Evolutionary conservation across 2,113 vertebrate genomes (phyloP).

Genomic region (Phocoena sinus): DNA sequence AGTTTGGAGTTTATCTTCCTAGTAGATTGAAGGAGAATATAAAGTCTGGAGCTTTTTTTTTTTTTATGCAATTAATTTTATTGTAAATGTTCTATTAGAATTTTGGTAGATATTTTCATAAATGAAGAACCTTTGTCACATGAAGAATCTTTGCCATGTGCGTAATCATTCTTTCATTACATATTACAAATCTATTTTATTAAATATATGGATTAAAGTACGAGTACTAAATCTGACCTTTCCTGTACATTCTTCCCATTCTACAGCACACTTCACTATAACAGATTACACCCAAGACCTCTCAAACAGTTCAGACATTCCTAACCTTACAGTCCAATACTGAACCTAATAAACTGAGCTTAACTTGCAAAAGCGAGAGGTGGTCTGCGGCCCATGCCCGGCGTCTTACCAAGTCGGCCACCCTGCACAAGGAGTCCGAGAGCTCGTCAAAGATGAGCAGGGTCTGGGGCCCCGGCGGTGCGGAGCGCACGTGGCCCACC

Average conservation of each 20-base stretch:
- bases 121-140: neutral
- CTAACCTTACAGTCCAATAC: neutral
- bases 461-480: slow-evolving; percentile 83
- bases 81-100: neutral
- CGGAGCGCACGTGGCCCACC: slow-evolving; percentile 81
- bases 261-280: neutral
- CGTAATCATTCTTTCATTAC: neutral
- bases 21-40: neutral
- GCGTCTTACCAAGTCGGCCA: slow-evolving; percentile 92
- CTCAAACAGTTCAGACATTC: neutral
- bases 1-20: neutral
- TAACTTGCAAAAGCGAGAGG: neutral
- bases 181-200: neutral
- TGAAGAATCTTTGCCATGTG: neutral
- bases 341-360: neutral
- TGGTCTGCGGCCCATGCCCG: accelerated
- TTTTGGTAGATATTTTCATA: neutral
- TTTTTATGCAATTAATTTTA: neutral
- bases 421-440: slow-evolving; percentile 92
- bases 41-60: neutral
- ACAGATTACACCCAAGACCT: neutral
- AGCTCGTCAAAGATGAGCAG: slow-evolving; percentile 92
- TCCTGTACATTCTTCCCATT: neutral
- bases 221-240: neutral
- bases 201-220: neutral